A percentile compares a stretch with the other conserved stretches of the same genome.
phyloP scores from a whole-genome alignment of 92 coral and sea anemone species.

The Scolanthus callimorphus region DNA sequence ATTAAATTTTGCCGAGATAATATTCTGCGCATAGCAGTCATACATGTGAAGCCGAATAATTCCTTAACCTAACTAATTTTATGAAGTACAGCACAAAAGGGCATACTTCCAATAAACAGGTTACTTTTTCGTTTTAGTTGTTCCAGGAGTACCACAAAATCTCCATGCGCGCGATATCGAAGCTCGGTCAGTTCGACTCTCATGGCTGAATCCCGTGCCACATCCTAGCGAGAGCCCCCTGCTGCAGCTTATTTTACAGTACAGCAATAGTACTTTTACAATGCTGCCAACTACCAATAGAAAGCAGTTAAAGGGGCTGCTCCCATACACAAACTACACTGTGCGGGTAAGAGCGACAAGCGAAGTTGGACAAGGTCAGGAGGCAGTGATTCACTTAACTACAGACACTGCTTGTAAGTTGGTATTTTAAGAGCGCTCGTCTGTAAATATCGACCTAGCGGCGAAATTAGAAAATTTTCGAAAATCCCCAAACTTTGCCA shows the following conservation, averaged over 20 bases:
- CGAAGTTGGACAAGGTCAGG: background rate
- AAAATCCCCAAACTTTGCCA: too few relatives aligned
- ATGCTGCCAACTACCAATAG: background rate
- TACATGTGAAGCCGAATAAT: too few relatives aligned
- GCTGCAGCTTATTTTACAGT: background rate
- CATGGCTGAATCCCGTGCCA: constrained; percentile 1
- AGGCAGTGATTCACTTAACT: background rate
- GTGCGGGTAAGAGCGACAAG: background rate
- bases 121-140: background rate
- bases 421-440: too few relatives aligned
- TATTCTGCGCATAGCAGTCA: too few relatives aligned
- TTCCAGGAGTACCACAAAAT: background rate
- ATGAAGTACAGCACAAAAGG: too few relatives aligned
- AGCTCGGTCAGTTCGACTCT: constrained; percentile 2
- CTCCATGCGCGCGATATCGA: background rate
- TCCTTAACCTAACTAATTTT: too few relatives aligned
- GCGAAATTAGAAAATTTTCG: too few relatives aligned
- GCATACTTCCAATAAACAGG: too few relatives aligned
- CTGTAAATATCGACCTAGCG: too few relatives aligned
- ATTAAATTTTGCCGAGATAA: too few relatives aligned
- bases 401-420: background rate
- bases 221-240: background rate
- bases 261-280: background rate
- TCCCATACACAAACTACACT: background rate
- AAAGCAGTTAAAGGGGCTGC: background rate